These are phyloP conservation scores for Eupithecia dodoneata DNA, from an alignment of 2,888 invertebrate genomes.

Conservation along the genomic window DNA sequence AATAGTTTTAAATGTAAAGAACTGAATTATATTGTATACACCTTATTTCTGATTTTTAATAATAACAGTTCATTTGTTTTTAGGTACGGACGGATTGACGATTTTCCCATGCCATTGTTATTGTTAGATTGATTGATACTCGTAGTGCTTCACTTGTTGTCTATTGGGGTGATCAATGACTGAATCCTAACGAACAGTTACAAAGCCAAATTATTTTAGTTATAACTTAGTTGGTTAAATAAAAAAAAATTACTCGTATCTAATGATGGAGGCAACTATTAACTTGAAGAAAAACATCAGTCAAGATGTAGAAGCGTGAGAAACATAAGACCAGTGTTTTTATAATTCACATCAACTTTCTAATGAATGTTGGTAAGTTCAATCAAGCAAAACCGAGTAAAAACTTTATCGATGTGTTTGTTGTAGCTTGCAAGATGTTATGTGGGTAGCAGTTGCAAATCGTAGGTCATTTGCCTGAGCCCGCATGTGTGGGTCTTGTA, in stretches of 20 bases:
- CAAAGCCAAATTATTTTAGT: constrained; percentile 7
- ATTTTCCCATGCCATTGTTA: constrained; percentile 41
- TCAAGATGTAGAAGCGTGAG: constrained; percentile 42
- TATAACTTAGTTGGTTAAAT: not conserved
- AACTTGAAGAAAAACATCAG: not conserved
- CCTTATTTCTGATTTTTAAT: no score
- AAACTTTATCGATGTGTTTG: constrained; percentile 15
- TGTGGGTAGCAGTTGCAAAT: constrained; percentile 67
- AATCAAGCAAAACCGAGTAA: constrained; percentile 23
- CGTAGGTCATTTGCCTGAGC: constrained; percentile 61
- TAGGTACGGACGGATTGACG: constrained; percentile 40
- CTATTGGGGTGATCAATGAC: constrained; percentile 28
- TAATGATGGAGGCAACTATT: not conserved
- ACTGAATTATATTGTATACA: no score
- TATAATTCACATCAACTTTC: constrained; percentile 56
- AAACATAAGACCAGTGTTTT: constrained; percentile 45
- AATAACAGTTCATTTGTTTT: constrained; percentile 48
- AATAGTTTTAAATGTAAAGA: no score
- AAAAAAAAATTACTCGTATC: not conserved
- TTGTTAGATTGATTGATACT: constrained; percentile 49
- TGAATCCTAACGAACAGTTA: constrained; percentile 26
- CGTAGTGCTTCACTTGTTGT: constrained; percentile 28
- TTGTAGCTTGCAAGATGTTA: constrained; percentile 10
- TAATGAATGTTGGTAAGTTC: constrained; percentile 45
- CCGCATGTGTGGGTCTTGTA: constrained; percentile 61